Conservation (phyloP, 2,113 vertebrate species). For the Dolichotis patagonum region DNA sequence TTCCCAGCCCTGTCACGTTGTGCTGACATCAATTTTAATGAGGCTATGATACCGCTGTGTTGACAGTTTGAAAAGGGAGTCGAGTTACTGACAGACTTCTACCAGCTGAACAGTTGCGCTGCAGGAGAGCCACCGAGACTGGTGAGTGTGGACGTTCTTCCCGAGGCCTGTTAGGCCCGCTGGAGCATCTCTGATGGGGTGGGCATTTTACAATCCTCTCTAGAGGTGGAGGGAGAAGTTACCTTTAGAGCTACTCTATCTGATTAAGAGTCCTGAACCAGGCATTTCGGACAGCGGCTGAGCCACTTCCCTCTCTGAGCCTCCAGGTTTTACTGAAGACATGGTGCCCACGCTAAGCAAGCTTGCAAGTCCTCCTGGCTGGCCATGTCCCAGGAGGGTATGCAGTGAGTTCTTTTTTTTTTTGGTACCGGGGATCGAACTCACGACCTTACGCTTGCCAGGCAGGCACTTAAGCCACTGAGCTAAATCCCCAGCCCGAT, state of each 20-base stretch:
- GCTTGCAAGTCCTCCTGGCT: neutral
- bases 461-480: no score
- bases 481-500: no score
- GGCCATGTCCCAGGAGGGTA: neutral
- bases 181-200: neutral
- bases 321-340: neutral
- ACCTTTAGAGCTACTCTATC: neutral
- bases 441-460: no score
- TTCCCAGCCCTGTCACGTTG: constrained; percentile 20
- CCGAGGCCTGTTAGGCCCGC: constrained; percentile 45
- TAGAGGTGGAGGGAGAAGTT: neutral
- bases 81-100: constrained; percentile 56
- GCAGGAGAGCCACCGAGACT: constrained; percentile 32
- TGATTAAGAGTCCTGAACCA: neutral
- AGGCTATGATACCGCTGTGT: constrained; percentile 51
- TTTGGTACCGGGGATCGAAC: no score
- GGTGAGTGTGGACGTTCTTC: constrained; percentile 29
- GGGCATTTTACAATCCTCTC: neutral
- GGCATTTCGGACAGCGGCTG: neutral
- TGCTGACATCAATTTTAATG: constrained; percentile 69
- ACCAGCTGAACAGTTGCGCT: constrained; percentile 35
- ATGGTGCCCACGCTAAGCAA: neutral
- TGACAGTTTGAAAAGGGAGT: constrained; percentile 67
- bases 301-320: neutral
- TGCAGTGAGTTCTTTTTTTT: neutral